Base-by-base conservation (phyloP, 2,113 vertebrate genomes). In the Pomatostomus ruficeps region DNA sequence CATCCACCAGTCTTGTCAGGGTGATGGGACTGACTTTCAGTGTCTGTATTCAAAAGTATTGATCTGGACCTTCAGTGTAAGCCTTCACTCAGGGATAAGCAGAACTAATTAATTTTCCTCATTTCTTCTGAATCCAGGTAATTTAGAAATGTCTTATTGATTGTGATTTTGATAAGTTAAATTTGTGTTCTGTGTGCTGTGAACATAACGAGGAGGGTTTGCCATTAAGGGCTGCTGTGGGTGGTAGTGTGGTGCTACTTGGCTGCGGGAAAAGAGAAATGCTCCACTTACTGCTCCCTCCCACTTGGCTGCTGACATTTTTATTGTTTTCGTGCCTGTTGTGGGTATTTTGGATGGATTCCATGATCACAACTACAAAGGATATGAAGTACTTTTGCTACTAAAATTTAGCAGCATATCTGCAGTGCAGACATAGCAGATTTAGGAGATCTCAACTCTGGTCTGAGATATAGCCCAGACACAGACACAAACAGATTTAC, bases 51-150 rank as follows among this genome's bases (percentile, higher is more conserved):
- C 70, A 71, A 20, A 72, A 23, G 23, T 17, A 74, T 95, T 0
- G 23, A 74, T 66, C 82, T 25, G 43, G 18, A 31, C 33, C n/a
- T 81, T 74, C 33, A 20, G 83, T 12, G 22, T 40, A 25, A 76
- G 36, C 67, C 15, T 42, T 76, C 38, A 28, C 46, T 29, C 65
- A 51, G 76, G 61, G 46, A 81, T 74, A 88, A 87, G 59, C 68
- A 74, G 55, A 26, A 2, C 46, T 89, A 84, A 92, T 88, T 88
- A 91, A 89, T 89, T 84, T 86, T 86, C 46, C 59, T 86, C 51
- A 0, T 86, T 88, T 86, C 88, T 57, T 62, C 61, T 71, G 65
- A 55, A 91, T 67, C 52, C 36, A 55, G 22, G 38, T 80, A 84
- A 80, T 88, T 88, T 84, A 55, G 79, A 92, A 93, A 74, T 33